Percentiles rank a stretch among this genome's conserved stretches.
Evolutionary conservation across 2,113 vertebrate species (phyloP).

Genomic region (Chaetodon auriga): DNA sequence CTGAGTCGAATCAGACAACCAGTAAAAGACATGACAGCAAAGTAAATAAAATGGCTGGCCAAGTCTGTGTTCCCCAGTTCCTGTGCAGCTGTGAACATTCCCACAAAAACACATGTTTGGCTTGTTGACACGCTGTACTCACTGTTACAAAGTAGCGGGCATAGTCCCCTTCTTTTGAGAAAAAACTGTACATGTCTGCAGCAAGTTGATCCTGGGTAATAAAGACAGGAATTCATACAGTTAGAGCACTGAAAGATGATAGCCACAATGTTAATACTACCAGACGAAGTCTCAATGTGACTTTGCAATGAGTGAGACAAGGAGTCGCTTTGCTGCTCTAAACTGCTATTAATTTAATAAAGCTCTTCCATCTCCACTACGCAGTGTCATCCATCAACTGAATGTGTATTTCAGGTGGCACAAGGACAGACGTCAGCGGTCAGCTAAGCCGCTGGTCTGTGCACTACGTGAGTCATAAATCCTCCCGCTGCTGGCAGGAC

Average conservation of each 20-base stretch:
- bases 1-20: conserved; percentile 15
- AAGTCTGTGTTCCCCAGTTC: conserved; percentile 41
- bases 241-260: neutral
- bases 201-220: conserved; percentile 93
- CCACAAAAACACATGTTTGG: conserved; percentile 47
- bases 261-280: neutral
- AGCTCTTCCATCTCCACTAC: neutral
- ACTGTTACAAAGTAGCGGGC: conserved; percentile 93
- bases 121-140: conserved; percentile 69
- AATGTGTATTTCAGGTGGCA: conserved; percentile 35
- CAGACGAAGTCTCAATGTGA: neutral
- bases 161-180: conserved; percentile 96
- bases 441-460: conserved; percentile 26
- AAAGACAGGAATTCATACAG: neutral
- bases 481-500: conserved; percentile 33
- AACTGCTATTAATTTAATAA: neutral
- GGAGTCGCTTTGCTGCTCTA: neutral
- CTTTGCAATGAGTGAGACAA: neutral
- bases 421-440: conserved; percentile 24
- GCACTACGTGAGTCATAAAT: conserved; percentile 49
- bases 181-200: conserved; percentile 97
- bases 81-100: conserved; percentile 64
- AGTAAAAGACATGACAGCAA: conserved; percentile 46
- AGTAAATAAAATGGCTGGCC: conserved; percentile 49
- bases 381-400: conserved; percentile 5